These are phyloP conservation scores for Nestor notabilis DNA, from an alignment of 2,113 vertebrate genomes.

Conservation along the genomic window DNA sequence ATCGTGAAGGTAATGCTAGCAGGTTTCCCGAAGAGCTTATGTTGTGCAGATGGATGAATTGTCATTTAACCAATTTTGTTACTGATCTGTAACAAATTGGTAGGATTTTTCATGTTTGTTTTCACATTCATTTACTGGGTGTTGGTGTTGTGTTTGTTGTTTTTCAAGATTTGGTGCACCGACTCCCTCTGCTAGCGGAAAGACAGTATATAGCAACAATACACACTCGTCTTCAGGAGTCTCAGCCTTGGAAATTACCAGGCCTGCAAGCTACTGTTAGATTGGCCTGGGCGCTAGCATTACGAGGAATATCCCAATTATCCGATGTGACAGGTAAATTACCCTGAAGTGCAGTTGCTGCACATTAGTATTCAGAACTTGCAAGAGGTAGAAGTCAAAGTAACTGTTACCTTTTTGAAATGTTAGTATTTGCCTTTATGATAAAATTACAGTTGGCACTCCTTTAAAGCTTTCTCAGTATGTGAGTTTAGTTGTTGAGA, in stretches of 20 bases:
- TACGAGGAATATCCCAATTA: conserved; percentile 91
- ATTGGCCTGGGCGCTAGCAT: conserved; percentile 90
- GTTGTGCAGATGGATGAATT: neutral
- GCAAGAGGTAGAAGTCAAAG: neutral
- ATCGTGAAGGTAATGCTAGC: conserved; percentile 86
- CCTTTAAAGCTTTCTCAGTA: neutral
- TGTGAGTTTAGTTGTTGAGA: neutral
- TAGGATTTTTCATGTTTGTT: neutral
- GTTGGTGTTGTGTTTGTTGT: neutral
- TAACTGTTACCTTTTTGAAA: neutral
- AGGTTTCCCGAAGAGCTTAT: neutral
- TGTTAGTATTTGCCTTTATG: neutral
- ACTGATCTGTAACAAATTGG: neutral
- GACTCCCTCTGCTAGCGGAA: conserved; percentile 88
- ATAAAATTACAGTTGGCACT: neutral
- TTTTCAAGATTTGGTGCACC: conserved; percentile 87
- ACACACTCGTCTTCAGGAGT: conserved; percentile 89
- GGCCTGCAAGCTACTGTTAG: conserved; percentile 92
- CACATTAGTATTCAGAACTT: neutral
- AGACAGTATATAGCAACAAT: conserved; percentile 91
- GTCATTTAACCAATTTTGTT: neutral
- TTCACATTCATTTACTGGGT: neutral
- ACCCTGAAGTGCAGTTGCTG: neutral
- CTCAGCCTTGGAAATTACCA: conserved; percentile 89
- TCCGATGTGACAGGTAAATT: conserved; percentile 90